Conservation (phyloP, 2,888 invertebrate species). For the Catocala sponsa region DNA sequence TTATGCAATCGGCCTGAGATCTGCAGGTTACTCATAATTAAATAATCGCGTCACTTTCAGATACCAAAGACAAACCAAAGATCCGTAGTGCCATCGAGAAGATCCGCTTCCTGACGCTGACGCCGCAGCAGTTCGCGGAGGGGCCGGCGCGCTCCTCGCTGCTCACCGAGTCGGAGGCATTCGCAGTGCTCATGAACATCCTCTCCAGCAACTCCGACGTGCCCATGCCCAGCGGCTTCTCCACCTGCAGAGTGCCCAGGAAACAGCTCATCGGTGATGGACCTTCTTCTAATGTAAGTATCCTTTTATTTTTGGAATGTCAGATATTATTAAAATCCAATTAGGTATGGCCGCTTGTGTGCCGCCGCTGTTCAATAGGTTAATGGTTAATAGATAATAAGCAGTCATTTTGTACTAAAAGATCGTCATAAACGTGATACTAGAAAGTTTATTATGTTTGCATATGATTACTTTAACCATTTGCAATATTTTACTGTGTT, state of each 20-base stretch:
- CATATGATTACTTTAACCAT: no score
- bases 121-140: slow-evolving; percentile 94
- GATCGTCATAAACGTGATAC: no score
- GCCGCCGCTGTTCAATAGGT: no score
- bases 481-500: no score
- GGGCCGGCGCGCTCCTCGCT: slow-evolving; percentile 93
- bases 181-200: slow-evolving; percentile 94
- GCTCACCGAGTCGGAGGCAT: slow-evolving; percentile 92
- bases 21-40: no score
- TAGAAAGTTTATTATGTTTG: no score
- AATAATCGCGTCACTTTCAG: slow-evolving; percentile 51
- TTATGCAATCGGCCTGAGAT: no score
- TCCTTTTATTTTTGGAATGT: no score
- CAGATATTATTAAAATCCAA: no score
- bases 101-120: slow-evolving; percentile 93
- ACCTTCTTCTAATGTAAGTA: slow-evolving; percentile 64
- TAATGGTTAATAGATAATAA: no score
- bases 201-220: slow-evolving; percentile 90
- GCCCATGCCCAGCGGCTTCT: slow-evolving; percentile 93
- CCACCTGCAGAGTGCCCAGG: slow-evolving; percentile 83
- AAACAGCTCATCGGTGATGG: slow-evolving; percentile 76
- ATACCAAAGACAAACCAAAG: slow-evolving; percentile 70
- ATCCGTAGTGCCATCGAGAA: slow-evolving; percentile 91
- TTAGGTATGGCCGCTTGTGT: no score
- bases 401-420: no score